phyloP scores from a whole-genome alignment of 2,888 invertebrate genomes.

The Cataglyphis albicans region DNA sequence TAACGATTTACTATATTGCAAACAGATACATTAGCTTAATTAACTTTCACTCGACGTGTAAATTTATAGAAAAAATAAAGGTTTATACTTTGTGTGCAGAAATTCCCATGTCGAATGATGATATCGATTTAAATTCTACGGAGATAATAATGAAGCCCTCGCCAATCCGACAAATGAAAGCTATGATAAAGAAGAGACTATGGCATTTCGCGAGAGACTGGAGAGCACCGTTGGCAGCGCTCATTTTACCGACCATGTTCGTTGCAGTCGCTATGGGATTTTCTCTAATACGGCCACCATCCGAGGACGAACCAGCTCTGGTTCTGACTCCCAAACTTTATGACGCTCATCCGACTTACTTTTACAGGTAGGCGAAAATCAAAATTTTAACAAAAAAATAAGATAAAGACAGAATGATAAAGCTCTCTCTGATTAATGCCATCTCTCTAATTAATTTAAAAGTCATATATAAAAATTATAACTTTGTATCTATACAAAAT shows the following conservation, averaged over 20 bases:
- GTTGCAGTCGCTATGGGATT: conserved; percentile 90
- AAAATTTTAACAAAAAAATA: neutral
- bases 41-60: neutral
- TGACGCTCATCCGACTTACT: conserved; percentile 84
- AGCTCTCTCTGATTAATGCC: conserved; percentile 1
- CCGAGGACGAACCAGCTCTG: conserved; percentile 88
- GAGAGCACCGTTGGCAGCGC: conserved; percentile 88
- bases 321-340: conserved; percentile 87
- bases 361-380: conserved; percentile 81
- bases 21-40: neutral
- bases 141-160: conserved; percentile 75
- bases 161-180: conserved; percentile 80
- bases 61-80: neutral
- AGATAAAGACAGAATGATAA: neutral
- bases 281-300: conserved; percentile 89
- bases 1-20: neutral
- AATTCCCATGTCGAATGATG: conserved; percentile 69
- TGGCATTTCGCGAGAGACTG: conserved; percentile 89
- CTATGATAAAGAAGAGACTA: conserved; percentile 88
- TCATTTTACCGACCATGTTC: conserved; percentile 89
- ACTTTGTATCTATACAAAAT: neutral
- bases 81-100: conserved; percentile 58
- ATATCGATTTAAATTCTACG: conserved; percentile 72
- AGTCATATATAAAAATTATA: neutral
- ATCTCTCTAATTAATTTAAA: neutral